Evolutionary conservation across 2,113 vertebrate species (phyloP).

Genomic region (Oncorhynchus mykiss): DNA sequence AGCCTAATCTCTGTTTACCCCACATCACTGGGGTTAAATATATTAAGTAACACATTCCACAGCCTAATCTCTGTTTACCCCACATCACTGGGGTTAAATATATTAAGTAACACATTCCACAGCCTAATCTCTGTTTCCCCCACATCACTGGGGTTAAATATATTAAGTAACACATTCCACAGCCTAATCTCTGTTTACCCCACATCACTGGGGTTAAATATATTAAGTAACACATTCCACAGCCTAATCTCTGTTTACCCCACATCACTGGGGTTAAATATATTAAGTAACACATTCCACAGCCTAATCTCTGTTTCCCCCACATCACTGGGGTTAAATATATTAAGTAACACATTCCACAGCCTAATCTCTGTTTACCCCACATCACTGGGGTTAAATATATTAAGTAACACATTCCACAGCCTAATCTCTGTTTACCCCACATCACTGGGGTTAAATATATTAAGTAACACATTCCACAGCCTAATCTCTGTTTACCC

Average conservation of each 20-base stretch:
- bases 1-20: not conserved
- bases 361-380: not conserved
- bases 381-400: not conserved
- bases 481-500: not conserved
- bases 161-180: too few relatives aligned
- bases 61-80: not conserved
- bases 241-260: not conserved
- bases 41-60: too few relatives aligned
- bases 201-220: not conserved
- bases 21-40: not conserved
- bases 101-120: not conserved
- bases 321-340: not conserved
- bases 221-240: not conserved
- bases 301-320: not conserved
- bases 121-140: not conserved
- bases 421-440: not conserved
- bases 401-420: too few relatives aligned
- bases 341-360: not conserved
- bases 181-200: not conserved
- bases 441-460: not conserved
- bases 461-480: not conserved
- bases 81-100: not conserved
- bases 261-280: not conserved
- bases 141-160: not conserved
- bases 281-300: too few relatives aligned